Base-by-base conservation (phyloP, 2,888 invertebrate species). In the Eutolmus rufibarbis region DNA sequence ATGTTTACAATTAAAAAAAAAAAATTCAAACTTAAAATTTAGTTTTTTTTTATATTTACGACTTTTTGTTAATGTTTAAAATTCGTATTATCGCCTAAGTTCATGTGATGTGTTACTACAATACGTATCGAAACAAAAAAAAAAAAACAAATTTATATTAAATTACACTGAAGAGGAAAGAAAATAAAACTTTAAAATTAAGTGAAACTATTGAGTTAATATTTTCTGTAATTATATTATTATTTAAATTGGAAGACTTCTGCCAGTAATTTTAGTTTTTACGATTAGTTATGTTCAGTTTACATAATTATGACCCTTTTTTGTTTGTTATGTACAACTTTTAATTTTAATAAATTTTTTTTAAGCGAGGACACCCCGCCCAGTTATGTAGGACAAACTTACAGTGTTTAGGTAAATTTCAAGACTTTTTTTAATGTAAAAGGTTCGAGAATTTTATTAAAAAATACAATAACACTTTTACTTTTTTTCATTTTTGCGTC, bases 51-150 rank as follows among this genome's bases (percentile, higher is more conserved):
- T 56, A 56, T 56, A 56, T 19, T 56, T 56, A 56, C 56, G 56
- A 66, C 66, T 66, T 66, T 34, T 82, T 82, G 82, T 82, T 82
- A 66, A 82, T 82, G 82, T 82, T 82, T 82, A 82, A 82, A 51
- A 82, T 34, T 57, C 82, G 82, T 82, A 86, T 77, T 88, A 76
- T 88, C 66, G 74, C 86, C 77, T 88, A 88, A 78, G 88, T 88
- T 88, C 86, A 88, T 88, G 88, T 88, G 88, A 88, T 88, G 86
- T 88, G 88, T 88, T 88, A 88, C 66, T 88, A 84, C 86, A 86
- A 88, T 86, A 79, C 86, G 82, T 86, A 37, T 37, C 82, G 82
- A 82, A 56, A 79, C 43, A 40, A 40, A 40, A 46, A 51, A 40
- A 46, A 51, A 51, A 57, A 66, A 66, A 66, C 66, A 66, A 66